Conservation (phyloP, 2,888 invertebrate genomes). For the Brassicogethes aeneus region DNA sequence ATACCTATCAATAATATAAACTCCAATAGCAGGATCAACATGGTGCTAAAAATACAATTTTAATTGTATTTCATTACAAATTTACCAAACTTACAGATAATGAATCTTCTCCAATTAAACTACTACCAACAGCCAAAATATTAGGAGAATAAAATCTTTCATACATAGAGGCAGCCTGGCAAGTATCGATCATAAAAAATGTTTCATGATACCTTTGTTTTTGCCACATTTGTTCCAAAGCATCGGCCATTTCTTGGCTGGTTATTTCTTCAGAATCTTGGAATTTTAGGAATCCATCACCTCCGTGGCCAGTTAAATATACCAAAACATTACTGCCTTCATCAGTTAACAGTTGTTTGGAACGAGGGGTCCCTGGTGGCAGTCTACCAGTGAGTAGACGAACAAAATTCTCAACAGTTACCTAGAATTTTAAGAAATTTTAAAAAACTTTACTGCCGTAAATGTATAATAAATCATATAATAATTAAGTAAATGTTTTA, state of each 20-base stretch:
- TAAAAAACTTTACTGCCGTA: no score
- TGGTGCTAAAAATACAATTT: conserved; percentile 69
- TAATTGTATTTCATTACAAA: not conserved
- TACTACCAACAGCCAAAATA: conserved; percentile 93
- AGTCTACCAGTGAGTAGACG: conserved; percentile 89
- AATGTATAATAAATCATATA: no score
- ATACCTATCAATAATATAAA: conserved; percentile 98
- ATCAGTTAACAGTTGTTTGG: conserved; percentile 90
- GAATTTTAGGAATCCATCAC: conserved; percentile 98
- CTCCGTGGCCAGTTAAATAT: conserved; percentile 94
- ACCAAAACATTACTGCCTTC: conserved; percentile 95
- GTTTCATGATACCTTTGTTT: conserved; percentile 97
- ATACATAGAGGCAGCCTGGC: conserved; percentile 98
- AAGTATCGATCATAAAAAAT: conserved; percentile 98
- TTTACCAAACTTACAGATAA: conserved; percentile 61
- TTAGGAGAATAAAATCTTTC: conserved; percentile 97
- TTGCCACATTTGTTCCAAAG: conserved; percentile 99
- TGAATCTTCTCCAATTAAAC: conserved; percentile 97
- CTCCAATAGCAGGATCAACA: conserved; percentile 96
- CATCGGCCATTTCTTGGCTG: conserved; percentile 96
- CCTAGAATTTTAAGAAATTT: no score
- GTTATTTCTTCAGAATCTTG: conserved; percentile 99
- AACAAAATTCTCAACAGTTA: conserved; percentile 98
- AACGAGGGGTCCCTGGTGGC: conserved; percentile 86
- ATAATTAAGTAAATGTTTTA: no score